Conservation (phyloP, 2,797 vertebrate genomes). For the Rhynchotus rufescens region DNA sequence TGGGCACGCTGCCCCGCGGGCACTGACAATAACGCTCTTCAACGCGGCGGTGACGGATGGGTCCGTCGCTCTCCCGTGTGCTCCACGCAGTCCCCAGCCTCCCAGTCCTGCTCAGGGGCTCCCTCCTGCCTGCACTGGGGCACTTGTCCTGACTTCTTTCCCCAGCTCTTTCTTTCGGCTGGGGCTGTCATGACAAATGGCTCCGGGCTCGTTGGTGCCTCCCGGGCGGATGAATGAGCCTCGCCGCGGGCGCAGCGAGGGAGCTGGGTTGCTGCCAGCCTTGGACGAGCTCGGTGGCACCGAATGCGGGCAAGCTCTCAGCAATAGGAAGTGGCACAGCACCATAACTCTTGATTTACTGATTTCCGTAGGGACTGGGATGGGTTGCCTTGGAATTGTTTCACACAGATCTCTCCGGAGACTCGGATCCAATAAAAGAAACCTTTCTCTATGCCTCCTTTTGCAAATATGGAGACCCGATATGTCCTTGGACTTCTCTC, state of each 20-base stretch:
- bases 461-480: neutral
- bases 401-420: neutral
- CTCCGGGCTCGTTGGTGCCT: neutral
- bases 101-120: neutral
- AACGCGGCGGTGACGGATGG: rapidly evolving
- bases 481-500: neutral
- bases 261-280: conserved; percentile 32
- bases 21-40: conserved; percentile 20
- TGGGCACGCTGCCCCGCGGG: neutral
- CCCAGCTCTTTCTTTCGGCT: neutral
- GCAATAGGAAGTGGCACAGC: neutral
- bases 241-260: rapidly evolving
- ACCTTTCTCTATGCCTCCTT: neutral
- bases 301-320: neutral
- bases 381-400: neutral
- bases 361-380: neutral
- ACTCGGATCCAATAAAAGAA: neutral
- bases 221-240: neutral
- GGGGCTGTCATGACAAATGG: neutral
- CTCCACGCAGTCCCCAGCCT: neutral
- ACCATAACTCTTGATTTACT: conserved; percentile 26
- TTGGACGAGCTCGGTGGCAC: neutral
- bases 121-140: neutral
- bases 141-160: neutral
- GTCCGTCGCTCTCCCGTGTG: rapidly evolving